Base-by-base conservation (phyloP, 1,140 invertebrate species). In the Chrysoperla carnea region DNA sequence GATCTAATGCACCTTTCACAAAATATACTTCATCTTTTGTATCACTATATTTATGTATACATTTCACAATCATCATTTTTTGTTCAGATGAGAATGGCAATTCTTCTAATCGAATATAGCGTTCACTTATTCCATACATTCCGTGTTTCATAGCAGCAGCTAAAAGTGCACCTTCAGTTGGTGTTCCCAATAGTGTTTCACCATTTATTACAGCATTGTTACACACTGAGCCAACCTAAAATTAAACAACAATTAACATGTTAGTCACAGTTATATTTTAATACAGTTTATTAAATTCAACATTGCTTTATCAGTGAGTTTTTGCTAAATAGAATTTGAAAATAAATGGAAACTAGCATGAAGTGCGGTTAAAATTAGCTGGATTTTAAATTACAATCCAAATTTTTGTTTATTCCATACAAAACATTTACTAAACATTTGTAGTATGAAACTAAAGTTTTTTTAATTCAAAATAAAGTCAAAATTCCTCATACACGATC, bases 21-120 rank as follows among this genome's bases (percentile, higher is more conserved):
- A 95, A 95, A 58, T 76, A 89, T 27, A 85, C 73, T 60, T 90
- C 84, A 57, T 78, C 70, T 51, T 77, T 78, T 38, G 69, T 64
- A 50, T 79, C 70, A 35, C 68, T 69, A 59, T 84, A 85, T 61
- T 84, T 87, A 1, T 78, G 75, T 33, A 78, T 73, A 58, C 85
- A 91, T 64, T 87, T 90, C 8, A 99, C 92, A n/a, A 85, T 84
- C 96, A 99, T 99, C 73, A 91, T 90, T 67, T 99, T 99, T 45
- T 89, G 89, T 53, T 99, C 95, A 1, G 91, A 96, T 51, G 75
- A 86, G 59, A 99, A 99, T 1, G 96, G 94, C 68, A 89, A 89
- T 64, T 99, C 95, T 59, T 97, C 80, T 4, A 96, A 61, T 40
- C 92, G 68, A 4, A 83, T 68, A 61, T 87, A 97, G 45, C 84